Evolutionary conservation across 2,888 invertebrate genomes (phyloP).

Genomic region (Oligia strigilis): DNA sequence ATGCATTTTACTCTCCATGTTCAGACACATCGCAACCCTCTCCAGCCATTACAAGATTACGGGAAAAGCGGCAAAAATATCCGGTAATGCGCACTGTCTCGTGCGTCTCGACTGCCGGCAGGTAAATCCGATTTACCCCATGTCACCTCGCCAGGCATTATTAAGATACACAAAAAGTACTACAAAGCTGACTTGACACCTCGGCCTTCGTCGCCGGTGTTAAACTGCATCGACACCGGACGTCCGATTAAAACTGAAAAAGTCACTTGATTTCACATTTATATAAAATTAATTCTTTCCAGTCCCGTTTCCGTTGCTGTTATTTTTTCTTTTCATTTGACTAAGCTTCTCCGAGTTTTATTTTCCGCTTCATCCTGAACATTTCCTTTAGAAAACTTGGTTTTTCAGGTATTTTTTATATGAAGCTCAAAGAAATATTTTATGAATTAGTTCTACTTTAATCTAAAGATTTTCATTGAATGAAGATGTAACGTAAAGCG

Average conservation of each 20-base stretch:
- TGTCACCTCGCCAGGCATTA: constrained; percentile 44
- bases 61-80: constrained; percentile 13
- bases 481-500: background rate
- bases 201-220: constrained; percentile 5
- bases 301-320: constrained; percentile 5
- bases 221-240: constrained; percentile 21
- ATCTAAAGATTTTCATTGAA: constrained; percentile 6
- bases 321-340: constrained; percentile 18
- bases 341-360: constrained; percentile 3
- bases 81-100: constrained; percentile 40
- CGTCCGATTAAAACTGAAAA: constrained; percentile 36
- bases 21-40: constrained; percentile 25
- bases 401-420: background rate
- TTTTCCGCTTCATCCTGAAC: constrained; percentile 10
- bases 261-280: constrained; percentile 30
- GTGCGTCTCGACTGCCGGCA: constrained; percentile 18
- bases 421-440: constrained; percentile 16
- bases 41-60: constrained; percentile 50
- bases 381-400: constrained; percentile 11
- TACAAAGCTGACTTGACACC: constrained; percentile 15
- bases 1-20: constrained; percentile 28
- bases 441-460: background rate
- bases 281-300: constrained; percentile 32
- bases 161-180: constrained; percentile 25
- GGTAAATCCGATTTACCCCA: constrained; percentile 56